Evolutionary conservation across 2,113 vertebrate species (phyloP).

Genomic region (Dicentrarchus labrax): DNA sequence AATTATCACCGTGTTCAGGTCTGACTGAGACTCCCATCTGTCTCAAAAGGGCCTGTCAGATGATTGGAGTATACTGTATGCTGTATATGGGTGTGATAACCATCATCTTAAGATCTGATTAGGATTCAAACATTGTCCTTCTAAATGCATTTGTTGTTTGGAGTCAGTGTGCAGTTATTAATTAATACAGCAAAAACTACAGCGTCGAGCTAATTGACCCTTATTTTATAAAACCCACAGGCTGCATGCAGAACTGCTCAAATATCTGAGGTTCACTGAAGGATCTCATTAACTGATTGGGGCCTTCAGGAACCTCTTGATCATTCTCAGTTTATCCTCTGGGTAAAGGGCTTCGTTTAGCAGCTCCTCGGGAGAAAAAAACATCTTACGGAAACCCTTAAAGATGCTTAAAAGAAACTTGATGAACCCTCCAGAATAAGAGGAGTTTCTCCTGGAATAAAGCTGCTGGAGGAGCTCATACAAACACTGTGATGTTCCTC

Average conservation of each 20-base stretch:
- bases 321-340: not conserved
- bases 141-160: not conserved
- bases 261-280: not conserved
- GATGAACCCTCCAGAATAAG: constrained; percentile 3
- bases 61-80: not conserved
- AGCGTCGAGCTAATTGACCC: no score
- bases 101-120: not conserved
- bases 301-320: constrained; percentile 12
- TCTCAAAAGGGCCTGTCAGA: not conserved
- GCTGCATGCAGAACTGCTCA: not conserved
- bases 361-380: not conserved
- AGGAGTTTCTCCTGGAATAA: constrained; percentile 8
- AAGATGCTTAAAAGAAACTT: constrained; percentile 6
- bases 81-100: no score
- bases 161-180: no score
- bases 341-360: not conserved
- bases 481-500: not conserved
- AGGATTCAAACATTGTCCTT: not conserved
- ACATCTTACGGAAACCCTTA: not conserved
- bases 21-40: no score
- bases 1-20: not conserved
- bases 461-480: not conserved
- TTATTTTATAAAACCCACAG: not conserved
- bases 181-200: no score
- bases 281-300: not conserved